phyloP scores from a whole-genome alignment of 64 coral and sea anemone species.

The Cladopsammia gracilis region DNA sequence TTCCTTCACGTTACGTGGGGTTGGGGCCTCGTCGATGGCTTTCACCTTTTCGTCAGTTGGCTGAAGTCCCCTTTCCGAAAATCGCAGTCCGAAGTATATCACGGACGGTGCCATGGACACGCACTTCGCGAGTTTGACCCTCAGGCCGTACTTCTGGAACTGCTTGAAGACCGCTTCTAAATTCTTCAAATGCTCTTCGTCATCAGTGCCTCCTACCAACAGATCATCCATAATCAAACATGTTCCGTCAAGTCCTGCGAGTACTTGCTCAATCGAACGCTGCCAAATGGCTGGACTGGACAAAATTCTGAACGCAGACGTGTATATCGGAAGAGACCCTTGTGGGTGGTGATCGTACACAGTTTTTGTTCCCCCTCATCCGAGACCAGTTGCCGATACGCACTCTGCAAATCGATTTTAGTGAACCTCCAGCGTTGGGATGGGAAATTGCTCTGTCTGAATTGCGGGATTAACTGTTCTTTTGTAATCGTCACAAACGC shows the following conservation, averaged over 20 bases:
- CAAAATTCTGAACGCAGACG: too few relatives aligned
- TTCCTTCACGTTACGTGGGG: background rate
- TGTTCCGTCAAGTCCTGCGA: slow-evolving; percentile 14
- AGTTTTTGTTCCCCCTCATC: background rate
- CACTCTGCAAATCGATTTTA: slow-evolving; percentile 10
- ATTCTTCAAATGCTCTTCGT: slow-evolving; percentile 1
- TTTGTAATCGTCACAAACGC: slow-evolving; percentile 39
- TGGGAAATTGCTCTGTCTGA: background rate
- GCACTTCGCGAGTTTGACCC: slow-evolving; percentile 47
- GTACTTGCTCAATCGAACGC: slow-evolving; percentile 24
- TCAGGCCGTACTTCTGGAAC: slow-evolving; percentile 37
- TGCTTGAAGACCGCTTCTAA: background rate
- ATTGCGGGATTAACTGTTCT: background rate
- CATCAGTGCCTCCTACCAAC: slow-evolving; percentile 24
- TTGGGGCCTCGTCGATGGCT: slow-evolving; percentile 43
- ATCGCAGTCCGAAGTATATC: slow-evolving; percentile 45
- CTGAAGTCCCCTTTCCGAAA: slow-evolving; percentile 22
- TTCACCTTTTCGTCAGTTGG: slow-evolving; percentile 20
- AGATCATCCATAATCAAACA: slow-evolving; percentile 36
- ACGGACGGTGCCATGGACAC: slow-evolving; percentile 59
- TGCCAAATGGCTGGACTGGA: background rate
- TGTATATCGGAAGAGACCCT: too few relatives aligned
- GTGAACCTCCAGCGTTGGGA: slow-evolving; percentile 18
- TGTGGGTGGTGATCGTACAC: too few relatives aligned
- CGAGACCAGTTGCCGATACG: background rate